A percentile compares a stretch with the other conserved stretches of the same genome.
These are phyloP conservation scores for Myanophis thanlyinensis DNA, from an alignment of 2,113 vertebrate genomes.

Conservation along the genomic window DNA sequence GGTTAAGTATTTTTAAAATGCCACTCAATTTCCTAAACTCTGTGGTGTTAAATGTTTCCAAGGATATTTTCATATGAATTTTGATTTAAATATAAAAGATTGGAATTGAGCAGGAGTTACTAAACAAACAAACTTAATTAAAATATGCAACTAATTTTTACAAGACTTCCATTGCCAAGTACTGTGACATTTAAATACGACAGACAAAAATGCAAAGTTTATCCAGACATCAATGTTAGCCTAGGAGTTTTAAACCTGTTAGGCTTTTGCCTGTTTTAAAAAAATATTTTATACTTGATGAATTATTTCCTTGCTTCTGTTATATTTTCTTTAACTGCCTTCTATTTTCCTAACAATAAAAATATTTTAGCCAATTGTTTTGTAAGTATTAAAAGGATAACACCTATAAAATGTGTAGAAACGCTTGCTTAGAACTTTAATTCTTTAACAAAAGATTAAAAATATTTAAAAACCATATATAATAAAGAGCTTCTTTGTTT, in stretches of 20 bases:
- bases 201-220: background rate
- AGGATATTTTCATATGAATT: background rate
- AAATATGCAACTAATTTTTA: background rate
- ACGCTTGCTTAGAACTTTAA: background rate
- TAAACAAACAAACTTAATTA: slow-evolving; percentile 24
- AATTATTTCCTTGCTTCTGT: background rate
- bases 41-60: background rate
- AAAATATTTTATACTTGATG: background rate
- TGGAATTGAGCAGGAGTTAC: background rate
- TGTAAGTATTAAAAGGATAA: background rate
- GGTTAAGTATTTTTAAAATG: background rate
- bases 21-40: background rate
- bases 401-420: background rate
- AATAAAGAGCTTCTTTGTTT: background rate
- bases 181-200: background rate
- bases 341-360: background rate
- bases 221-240: background rate
- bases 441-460: background rate
- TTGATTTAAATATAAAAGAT: background rate
- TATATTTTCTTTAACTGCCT: background rate
- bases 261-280: background rate
- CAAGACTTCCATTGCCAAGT: background rate
- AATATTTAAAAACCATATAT: background rate
- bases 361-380: background rate
- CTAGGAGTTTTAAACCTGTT: background rate